Evolutionary conservation across 2,888 invertebrate genomes (phyloP), one percentile per base, ranked within the genome.

Genomic region (Hyposoter didymator): DNA sequence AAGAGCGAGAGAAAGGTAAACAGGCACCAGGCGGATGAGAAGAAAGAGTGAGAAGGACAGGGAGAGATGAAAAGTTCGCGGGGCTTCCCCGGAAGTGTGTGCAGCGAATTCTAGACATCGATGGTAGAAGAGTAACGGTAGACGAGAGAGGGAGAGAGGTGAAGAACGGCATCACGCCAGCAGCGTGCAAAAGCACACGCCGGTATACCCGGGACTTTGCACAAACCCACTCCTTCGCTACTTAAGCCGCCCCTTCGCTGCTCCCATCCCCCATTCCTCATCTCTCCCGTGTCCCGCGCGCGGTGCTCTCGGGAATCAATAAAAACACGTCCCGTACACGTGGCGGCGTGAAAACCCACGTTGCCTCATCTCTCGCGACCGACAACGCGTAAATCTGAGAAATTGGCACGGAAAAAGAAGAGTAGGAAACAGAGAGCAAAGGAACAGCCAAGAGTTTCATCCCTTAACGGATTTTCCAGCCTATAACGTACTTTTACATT

Each of bases 321-420:
- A 87, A 87, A 87, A 83, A 87, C 83, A 85, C 87, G 87, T 87
- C 87, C 62, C 78, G 82, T 72, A 84, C 87, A 87, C 83, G 85
- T 87, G 84, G 84, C 52, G 85, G 81, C 82, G 80, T 52, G 73
- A 75, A 75, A 78, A 76, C 81, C 75, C 87, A 84, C 85, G 78
- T 75, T 84, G 84, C 78, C 81, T 75, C 81, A 59, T 73, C 72
- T 52, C 78, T 70, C 66, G 81, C 72, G 74, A 75, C 80, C 85
- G 79, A 87, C 82, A 85, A 82, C 85, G 81, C 87, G 85, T 87
- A 85, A 87, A 87, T 87, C 84, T 85, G 78, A 85, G 85, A 70
- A 87, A 87, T 87, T 82, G 85, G 84, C 76, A 82, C 47, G 67
- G 49, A 45, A 28, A 19, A 52, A 14, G 43, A 28, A 52, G 70